A percentile compares a stretch with the other conserved stretches of the same genome.
Conservation (phyloP, 2,113 vertebrate genomes). For the Diglossa brunneiventris region DNA sequence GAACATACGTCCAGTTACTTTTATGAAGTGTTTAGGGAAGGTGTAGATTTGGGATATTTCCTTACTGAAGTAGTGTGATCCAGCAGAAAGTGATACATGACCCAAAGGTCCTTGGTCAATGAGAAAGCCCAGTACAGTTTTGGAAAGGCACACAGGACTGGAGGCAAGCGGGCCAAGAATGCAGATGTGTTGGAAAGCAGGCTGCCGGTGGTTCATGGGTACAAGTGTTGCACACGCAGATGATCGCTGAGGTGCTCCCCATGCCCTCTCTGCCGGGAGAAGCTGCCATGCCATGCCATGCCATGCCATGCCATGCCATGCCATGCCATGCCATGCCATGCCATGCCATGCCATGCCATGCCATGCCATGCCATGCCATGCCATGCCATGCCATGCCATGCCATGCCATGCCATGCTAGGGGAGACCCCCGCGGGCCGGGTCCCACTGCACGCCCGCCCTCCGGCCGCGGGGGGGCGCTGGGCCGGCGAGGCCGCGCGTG, state of each 20-base stretch:
- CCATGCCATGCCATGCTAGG: too few species aligned
- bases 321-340: too few species aligned
- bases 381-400: too few species aligned
- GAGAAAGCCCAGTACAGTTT: constrained; percentile 34
- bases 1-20: not conserved
- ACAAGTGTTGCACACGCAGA: rapidly evolving
- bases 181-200: rapidly evolving
- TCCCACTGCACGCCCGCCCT: not conserved
- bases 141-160: rapidly evolving
- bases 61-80: too few species aligned
- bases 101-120: constrained; percentile 56
- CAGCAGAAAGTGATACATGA: not conserved
- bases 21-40: not conserved
- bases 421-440: too few species aligned
- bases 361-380: too few species aligned
- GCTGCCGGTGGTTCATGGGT: rapidly evolving
- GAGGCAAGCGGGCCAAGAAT: not conserved
- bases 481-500: too few species aligned
- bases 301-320: too few species aligned
- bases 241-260: rapidly evolving
- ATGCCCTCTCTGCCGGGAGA: too few species aligned
- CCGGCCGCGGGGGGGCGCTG: not conserved
- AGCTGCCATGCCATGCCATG: too few species aligned
- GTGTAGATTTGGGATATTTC: not conserved
- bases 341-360: too few species aligned